phyloP scores from a whole-genome alignment of 1,140 invertebrate species.

The Drosophila ironensis region DNA sequence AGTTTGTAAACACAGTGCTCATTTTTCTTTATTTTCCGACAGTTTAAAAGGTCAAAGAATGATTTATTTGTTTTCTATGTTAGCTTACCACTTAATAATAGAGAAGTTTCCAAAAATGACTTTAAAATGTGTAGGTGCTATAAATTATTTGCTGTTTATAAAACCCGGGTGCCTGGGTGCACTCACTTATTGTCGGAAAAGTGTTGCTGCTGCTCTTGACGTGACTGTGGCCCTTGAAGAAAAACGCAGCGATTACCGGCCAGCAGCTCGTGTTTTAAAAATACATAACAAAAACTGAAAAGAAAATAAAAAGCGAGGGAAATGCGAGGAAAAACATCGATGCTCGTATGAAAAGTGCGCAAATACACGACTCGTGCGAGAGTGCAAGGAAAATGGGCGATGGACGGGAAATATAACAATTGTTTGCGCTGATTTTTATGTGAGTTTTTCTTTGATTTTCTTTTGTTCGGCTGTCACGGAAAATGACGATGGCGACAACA shows the following conservation, averaged over 20 bases:
- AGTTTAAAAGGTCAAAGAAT: no score
- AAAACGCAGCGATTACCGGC: conserved; percentile 5
- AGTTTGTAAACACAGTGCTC: no score
- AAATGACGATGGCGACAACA: conserved; percentile 21
- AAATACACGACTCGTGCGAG: conserved; percentile 38
- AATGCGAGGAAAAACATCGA: conserved; percentile 7
- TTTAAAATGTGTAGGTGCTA: no score
- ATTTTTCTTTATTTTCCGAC: no score
- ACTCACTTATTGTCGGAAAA: conserved; percentile 70
- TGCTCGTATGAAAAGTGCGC: conserved; percentile 42
- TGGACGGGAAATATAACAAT: conserved; percentile 26
- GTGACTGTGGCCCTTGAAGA: conserved; percentile 29
- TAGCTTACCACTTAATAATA: no score
- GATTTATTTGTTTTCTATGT: background rate
- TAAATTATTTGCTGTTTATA: background rate
- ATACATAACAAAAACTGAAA: conserved; percentile 38
- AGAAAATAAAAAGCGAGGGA: no score
- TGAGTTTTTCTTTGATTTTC: conserved; percentile 34
- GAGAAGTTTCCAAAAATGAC: no score
- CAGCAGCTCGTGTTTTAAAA: conserved; percentile 58
- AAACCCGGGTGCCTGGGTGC: background rate
- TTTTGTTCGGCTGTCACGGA: conserved; percentile 30
- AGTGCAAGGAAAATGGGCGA: background rate
- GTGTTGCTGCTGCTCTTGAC: conserved; percentile 45
- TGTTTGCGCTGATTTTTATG: conserved; percentile 23